These are phyloP conservation scores for Kradibia gibbosae DNA, from an alignment of 1,140 invertebrate genomes.

Conservation along the genomic window DNA sequence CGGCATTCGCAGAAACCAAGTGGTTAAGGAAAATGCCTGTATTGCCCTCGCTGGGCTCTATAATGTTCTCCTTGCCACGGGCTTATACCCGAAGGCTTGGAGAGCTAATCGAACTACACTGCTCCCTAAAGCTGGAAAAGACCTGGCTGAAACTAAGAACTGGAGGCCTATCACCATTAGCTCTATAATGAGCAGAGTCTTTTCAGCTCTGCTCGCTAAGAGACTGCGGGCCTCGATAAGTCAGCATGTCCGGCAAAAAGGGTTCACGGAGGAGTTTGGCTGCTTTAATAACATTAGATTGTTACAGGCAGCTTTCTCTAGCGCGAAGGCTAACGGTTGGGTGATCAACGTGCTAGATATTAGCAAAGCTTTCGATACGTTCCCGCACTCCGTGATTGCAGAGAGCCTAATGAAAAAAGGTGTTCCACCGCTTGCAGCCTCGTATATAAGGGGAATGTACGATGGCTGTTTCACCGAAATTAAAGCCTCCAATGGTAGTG, in stretches of 20 bases:
- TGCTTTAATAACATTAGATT: no score
- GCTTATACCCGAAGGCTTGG: background rate
- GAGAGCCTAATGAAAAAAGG: background rate
- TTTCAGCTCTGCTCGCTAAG: background rate
- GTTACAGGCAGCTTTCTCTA: no score
- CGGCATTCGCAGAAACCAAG: background rate
- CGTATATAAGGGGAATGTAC: background rate
- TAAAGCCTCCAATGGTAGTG: background rate
- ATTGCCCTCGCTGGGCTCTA: background rate
- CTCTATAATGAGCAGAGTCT: background rate
- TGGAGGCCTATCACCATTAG: background rate
- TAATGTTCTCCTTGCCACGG: background rate
- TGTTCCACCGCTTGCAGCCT: background rate
- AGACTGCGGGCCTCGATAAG: background rate
- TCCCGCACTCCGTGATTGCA: background rate
- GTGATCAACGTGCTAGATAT: no score
- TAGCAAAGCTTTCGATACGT: no score
- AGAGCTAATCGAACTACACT: constrained; percentile 1
- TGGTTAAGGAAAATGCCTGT: background rate
- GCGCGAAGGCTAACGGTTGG: no score
- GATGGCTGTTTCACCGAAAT: background rate
- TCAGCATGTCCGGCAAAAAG: background rate
- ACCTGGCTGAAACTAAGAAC: no score
- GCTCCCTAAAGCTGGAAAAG: background rate
- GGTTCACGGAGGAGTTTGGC: no score